These are phyloP conservation scores for Syndactyla subalaris DNA, from an alignment of 2,797 vertebrate genomes.

Conservation along the genomic window DNA sequence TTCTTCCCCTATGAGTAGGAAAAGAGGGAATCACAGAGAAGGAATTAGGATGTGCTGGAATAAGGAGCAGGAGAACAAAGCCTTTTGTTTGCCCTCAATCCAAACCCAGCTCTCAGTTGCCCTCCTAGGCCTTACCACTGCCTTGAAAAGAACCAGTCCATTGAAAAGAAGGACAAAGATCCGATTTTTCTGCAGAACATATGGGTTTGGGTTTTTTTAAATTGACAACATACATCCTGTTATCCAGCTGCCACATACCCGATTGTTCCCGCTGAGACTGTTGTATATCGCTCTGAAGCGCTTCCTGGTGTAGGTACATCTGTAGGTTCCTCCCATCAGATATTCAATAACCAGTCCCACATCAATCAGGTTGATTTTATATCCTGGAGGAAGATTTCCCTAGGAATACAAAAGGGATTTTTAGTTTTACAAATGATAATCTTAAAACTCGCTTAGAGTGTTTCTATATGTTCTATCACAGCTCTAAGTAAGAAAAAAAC, in stretches of 20 bases:
- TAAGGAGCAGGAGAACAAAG: not conserved
- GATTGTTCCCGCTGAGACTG: constrained; percentile 91
- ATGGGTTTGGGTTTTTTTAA: fast-evolving
- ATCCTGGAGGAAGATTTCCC: constrained; percentile 97
- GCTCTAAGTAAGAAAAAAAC: not conserved
- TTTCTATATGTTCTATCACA: not conserved
- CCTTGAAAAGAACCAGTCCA: not conserved
- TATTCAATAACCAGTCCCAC: constrained; percentile 96
- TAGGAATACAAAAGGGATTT: constrained; percentile 65
- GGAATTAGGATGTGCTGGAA: not conserved
- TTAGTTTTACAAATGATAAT: not conserved
- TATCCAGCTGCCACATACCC: constrained; percentile 77
- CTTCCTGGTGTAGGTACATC: constrained; percentile 97
- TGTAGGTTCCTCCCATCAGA: constrained; percentile 97
- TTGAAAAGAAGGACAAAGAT: not conserved
- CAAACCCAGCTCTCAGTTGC: not conserved
- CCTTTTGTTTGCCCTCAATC: not conserved
- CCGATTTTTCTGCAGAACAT: not conserved
- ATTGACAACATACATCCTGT: fast-evolving
- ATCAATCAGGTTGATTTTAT: constrained; percentile 97
- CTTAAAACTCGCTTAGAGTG: not conserved
- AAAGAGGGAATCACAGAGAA: not conserved
- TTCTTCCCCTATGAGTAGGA: not conserved
- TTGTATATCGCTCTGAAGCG: constrained; percentile 98
- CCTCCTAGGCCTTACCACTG: not conserved